These are phyloP conservation scores for Drosophila carrolli DNA, from an alignment of 1,140 invertebrate genomes.

Conservation along the genomic window DNA sequence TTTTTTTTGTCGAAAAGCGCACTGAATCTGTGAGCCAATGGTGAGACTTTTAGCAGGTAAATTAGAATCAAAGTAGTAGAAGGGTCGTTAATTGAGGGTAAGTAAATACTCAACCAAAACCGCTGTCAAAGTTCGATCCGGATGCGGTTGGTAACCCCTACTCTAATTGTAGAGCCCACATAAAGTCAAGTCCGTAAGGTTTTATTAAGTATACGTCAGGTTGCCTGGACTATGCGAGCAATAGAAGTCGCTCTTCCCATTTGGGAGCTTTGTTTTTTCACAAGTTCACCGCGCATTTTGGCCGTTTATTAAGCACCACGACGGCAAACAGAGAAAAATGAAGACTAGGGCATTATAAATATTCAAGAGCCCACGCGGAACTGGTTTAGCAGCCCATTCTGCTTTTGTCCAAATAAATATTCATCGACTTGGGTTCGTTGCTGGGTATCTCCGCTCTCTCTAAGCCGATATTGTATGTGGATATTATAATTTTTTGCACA, in stretches of 20 bases:
- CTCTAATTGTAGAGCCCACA: constrained; percentile 4
- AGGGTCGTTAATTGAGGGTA: constrained; percentile 11
- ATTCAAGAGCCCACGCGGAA: constrained; percentile 55
- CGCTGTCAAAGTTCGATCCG: constrained; percentile 17
- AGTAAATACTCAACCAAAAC: neutral
- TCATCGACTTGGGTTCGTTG: constrained; percentile 25
- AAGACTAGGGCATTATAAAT: constrained; percentile 53
- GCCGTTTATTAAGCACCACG: constrained; percentile 34
- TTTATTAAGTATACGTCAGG: constrained; percentile 37
- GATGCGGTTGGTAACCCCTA: neutral
- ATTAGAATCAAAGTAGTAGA: constrained; percentile 30
- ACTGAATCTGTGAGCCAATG: constrained; percentile 8
- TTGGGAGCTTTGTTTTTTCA: constrained; percentile 43
- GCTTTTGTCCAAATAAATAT: constrained; percentile 36
- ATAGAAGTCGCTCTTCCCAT: neutral
- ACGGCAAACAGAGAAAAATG: constrained; percentile 35
- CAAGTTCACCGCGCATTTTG: constrained; percentile 45
- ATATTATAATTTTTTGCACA: constrained; percentile 26
- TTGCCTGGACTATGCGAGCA: constrained; percentile 2
- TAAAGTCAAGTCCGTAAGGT: neutral
- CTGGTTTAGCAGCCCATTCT: constrained; percentile 54
- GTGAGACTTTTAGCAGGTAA: constrained; percentile 48
- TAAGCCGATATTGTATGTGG: neutral
- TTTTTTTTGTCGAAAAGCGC: constrained; percentile 10
- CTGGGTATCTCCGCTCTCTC: constrained; percentile 18